Conservation (phyloP, 2,888 invertebrate species). For the Mythimna loreyi region DNA sequence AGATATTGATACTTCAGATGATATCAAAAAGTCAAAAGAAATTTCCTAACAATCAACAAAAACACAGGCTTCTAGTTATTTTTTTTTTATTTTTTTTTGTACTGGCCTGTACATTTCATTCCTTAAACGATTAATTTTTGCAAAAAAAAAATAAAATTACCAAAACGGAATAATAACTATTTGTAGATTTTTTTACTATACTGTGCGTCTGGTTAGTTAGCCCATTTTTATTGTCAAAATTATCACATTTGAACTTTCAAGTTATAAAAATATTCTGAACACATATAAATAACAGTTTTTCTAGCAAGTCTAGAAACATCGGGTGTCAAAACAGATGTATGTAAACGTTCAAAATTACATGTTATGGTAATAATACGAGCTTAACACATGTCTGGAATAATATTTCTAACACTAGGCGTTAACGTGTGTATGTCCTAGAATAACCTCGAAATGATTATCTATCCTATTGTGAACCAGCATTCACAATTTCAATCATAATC, state of each 20-base stretch:
- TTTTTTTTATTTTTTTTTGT: too few relatives aligned
- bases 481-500: neutral
- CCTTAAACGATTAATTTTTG: too few relatives aligned
- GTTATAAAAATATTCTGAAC: conserved; percentile 22
- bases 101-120: too few relatives aligned
- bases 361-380: conserved; percentile 44
- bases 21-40: too few relatives aligned
- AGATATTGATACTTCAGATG: too few relatives aligned
- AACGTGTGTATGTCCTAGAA: conserved; percentile 23
- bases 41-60: too few relatives aligned
- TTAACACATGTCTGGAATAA: conserved; percentile 54
- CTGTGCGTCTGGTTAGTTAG: too few relatives aligned
- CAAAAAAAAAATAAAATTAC: too few relatives aligned
- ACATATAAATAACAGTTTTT: conserved; percentile 2
- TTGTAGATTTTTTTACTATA: too few relatives aligned
- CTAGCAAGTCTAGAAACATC: conserved; percentile 35
- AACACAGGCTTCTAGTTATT: too few relatives aligned
- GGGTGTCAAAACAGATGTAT: conserved; percentile 46
- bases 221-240: too few relatives aligned
- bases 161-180: too few relatives aligned
- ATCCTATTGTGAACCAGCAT: neutral
- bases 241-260: neutral
- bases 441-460: conserved; percentile 25
- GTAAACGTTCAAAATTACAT: conserved; percentile 35
- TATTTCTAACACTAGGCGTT: conserved; percentile 24